phyloP scores from a whole-genome alignment of 2,888 invertebrate genomes.

The Tholera decimalis region DNA sequence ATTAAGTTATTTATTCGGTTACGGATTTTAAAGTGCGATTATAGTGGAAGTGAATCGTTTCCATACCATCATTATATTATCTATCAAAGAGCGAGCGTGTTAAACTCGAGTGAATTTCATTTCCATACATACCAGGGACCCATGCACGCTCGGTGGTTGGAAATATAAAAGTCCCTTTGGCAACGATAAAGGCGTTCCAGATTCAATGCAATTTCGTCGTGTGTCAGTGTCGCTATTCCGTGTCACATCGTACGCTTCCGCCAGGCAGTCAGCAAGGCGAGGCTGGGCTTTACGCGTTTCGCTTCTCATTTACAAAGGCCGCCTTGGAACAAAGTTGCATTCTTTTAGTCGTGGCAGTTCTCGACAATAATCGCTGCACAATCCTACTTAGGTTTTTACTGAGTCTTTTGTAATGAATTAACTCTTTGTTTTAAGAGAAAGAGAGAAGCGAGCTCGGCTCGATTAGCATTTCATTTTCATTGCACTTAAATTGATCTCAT shows the following conservation, averaged over 20 bases:
- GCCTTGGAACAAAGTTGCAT: conserved; percentile 70
- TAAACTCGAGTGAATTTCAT: conserved; percentile 48
- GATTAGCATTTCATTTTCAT: conserved; percentile 68
- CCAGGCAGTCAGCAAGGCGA: conserved; percentile 50
- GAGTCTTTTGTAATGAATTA: conserved; percentile 71
- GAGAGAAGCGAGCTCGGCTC: conserved; percentile 58
- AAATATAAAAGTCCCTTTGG: conserved; percentile 61
- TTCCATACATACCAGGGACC: conserved; percentile 50
- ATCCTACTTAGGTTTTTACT: conserved; percentile 70
- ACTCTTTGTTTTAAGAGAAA: conserved; percentile 70
- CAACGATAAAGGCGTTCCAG: conserved; percentile 67
- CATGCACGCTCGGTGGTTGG: conserved; percentile 34
- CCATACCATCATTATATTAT: conserved; percentile 15
- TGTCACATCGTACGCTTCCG: conserved; percentile 68
- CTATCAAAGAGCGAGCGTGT: conserved; percentile 40
- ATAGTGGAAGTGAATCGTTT: conserved; percentile 28
- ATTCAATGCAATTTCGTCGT: conserved; percentile 73
- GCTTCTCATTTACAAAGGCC: conserved; percentile 71
- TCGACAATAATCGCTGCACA: conserved; percentile 66
- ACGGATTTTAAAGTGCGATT: conserved; percentile 32
- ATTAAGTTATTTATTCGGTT: conserved; percentile 55
- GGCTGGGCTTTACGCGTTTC: conserved; percentile 63
- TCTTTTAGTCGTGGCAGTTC: conserved; percentile 67
- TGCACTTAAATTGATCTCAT: conserved; percentile 59
- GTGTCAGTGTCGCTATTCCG: conserved; percentile 68